Conservation (phyloP, 2,888 invertebrate genomes). For the Plebejus anna region DNA sequence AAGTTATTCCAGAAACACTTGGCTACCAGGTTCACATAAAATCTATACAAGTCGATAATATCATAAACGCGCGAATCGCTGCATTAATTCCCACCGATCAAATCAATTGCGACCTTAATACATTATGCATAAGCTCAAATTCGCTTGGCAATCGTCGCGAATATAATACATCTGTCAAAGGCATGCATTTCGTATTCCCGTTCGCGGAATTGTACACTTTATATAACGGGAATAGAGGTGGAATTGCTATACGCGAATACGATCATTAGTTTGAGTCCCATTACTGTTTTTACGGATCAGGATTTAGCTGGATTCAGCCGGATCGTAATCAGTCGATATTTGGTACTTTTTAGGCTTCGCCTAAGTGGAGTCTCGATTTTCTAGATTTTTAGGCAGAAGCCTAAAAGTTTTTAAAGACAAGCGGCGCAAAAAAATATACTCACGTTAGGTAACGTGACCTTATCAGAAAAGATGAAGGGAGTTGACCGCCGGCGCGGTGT, state of each 20-base stretch:
- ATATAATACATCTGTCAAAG: slow-evolving; percentile 53
- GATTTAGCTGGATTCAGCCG: slow-evolving; percentile 50
- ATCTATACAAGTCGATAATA: slow-evolving; percentile 19
- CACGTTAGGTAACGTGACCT: too few relatives aligned
- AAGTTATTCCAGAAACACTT: slow-evolving; percentile 2
- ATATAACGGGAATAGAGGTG: slow-evolving; percentile 29
- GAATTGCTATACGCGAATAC: neutral
- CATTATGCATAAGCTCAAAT: neutral
- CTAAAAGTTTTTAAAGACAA: too few relatives aligned
- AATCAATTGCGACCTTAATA: slow-evolving; percentile 13
- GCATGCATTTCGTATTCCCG: slow-evolving; percentile 40
- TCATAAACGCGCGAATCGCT: slow-evolving; percentile 10
- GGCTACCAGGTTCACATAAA: slow-evolving; percentile 15
- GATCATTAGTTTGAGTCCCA: slow-evolving; percentile 57
- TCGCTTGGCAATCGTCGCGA: slow-evolving; percentile 17
- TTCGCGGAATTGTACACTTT: slow-evolving; percentile 37
- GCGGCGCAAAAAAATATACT: too few relatives aligned
- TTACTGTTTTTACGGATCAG: slow-evolving; percentile 48
- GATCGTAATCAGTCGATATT: slow-evolving; percentile 42
- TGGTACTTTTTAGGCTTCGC: neutral
- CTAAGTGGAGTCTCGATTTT: neutral
- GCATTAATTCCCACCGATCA: slow-evolving; percentile 9
- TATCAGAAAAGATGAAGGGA: too few relatives aligned
- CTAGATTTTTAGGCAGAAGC: neutral
- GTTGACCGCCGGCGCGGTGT: too few relatives aligned